phyloP scores from a whole-genome alignment of 2,113 vertebrate genomes.

The Protomyctophum bolini region DNA sequence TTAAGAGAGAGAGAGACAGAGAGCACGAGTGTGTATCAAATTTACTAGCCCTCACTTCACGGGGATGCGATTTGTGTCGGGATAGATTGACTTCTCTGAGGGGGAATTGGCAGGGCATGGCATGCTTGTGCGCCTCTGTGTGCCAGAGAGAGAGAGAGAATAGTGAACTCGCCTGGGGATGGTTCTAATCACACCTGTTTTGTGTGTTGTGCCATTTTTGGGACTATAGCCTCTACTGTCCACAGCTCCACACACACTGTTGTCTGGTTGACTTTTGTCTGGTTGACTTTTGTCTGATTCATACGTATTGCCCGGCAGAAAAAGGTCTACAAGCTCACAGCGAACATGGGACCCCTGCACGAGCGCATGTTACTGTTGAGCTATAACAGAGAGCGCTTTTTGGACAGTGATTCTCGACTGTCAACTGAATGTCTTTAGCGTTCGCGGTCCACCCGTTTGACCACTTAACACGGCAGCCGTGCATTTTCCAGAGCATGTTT shows the following conservation, averaged over 20 bases:
- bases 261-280: slow-evolving; percentile 2
- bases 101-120: not conserved
- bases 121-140: not conserved
- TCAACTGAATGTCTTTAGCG: too few species aligned
- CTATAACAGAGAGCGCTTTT: too few species aligned
- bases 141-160: not conserved
- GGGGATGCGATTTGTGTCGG: not conserved
- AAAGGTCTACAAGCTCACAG: too few species aligned
- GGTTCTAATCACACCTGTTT: slow-evolving; percentile 12
- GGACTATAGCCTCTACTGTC: not conserved
- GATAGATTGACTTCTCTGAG: slow-evolving; percentile 9
- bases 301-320: too few species aligned
- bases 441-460: too few species aligned
- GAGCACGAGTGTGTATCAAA: not conserved
- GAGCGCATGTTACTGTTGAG: too few species aligned
- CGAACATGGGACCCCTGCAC: too few species aligned
- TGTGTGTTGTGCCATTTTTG: slow-evolving; percentile 9
- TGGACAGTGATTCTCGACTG: too few species aligned
- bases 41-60: not conserved
- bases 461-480: too few species aligned
- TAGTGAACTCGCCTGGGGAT: not conserved
- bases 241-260: slow-evolving; percentile 3
- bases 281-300: slow-evolving; percentile 5
- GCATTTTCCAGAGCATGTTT: too few species aligned
- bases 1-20: not conserved